phyloP scores from a whole-genome alignment of 2,888 invertebrate genomes.

The Julus scanicus region DNA sequence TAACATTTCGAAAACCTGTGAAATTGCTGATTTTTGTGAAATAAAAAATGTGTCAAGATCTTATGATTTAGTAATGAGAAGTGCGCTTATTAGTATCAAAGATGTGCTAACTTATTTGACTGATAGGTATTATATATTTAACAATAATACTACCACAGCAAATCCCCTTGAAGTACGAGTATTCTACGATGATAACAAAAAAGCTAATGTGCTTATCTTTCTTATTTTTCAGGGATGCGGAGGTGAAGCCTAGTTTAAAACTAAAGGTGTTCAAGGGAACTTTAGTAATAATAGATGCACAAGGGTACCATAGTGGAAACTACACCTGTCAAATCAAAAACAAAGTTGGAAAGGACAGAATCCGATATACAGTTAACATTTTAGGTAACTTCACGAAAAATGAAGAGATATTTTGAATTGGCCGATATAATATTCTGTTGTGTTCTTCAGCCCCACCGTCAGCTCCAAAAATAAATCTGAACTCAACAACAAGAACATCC shows the following conservation, averaged over 20 bases:
- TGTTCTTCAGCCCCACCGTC: slow-evolving; percentile 53
- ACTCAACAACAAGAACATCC: slow-evolving; percentile 54
- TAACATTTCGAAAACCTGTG: background rate
- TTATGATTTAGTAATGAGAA: background rate
- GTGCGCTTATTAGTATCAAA: background rate
- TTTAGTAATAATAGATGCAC: slow-evolving; percentile 88
- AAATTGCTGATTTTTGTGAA: background rate
- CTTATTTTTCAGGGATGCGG: slow-evolving; percentile 40
- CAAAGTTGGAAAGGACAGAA: slow-evolving; percentile 91
- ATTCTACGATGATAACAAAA: too few species aligned
- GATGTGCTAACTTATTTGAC: too few species aligned
- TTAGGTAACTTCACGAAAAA: slow-evolving; percentile 72
- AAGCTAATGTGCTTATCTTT: background rate
- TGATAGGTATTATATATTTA: too few species aligned
- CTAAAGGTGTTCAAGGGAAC: slow-evolving; percentile 75
- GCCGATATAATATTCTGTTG: background rate
- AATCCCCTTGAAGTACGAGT: too few species aligned
- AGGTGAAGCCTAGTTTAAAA: slow-evolving; percentile 51
- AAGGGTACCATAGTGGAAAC: slow-evolving; percentile 90
- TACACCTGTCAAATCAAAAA: slow-evolving; percentile 95
- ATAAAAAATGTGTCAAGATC: background rate
- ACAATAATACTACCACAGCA: too few species aligned
- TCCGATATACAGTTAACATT: slow-evolving; percentile 88
- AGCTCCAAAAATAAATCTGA: slow-evolving; percentile 41
- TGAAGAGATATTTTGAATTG: background rate